Evolutionary conservation across 2,113 vertebrate species (phyloP), one percentile per base, ranked within the genome.

Genomic region (Petromus typicus): DNA sequence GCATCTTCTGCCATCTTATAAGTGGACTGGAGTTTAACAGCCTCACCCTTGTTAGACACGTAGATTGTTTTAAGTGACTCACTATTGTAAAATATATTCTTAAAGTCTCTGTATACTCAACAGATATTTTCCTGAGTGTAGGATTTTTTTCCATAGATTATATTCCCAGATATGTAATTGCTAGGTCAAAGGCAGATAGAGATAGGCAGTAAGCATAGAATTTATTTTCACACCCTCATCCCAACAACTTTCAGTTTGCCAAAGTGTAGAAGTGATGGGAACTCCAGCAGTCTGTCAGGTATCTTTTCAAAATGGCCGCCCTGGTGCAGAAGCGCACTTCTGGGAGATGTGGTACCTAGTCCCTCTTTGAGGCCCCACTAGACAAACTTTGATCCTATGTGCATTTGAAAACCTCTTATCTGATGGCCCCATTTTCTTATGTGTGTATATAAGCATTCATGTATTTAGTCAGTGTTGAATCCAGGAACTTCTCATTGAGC

Each of bases 111-210:
- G 27, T 63, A 80, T 11, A 43, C n/a, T n/a, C n/a, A n/a, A n/a
- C 23, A 85, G 18, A 43, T 82, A 61, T 69, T 95, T 76, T 76
- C 84, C 57, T 91, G 75, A n/a, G 57, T 27, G 54, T 89, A 81
- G 17, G 23, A 13, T 81, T 63, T 71, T 64, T 13, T 45, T 30
- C 37, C 76, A 69, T 80, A 86, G 86, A 83, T 54, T 86, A 0
- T 80, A 54, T 93, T 89, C 81, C 69, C 23, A 67, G 57, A 61
- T 84, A 66, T 17, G 12, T 86, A 89, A 92, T 87, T 54, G 57
- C 30, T 57, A 76, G 86, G 71, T 89, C 45, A 40, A 54, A 92
- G 71, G 56, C 30, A 57, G 63, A 18, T 71, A 20, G 2, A 86
- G 43, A 54, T 89, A 34, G 84, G 30, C 7, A 61, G 7, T 48